Evolutionary conservation across 2,888 invertebrate genomes (phyloP).

Genomic region (Empis livida): DNA sequence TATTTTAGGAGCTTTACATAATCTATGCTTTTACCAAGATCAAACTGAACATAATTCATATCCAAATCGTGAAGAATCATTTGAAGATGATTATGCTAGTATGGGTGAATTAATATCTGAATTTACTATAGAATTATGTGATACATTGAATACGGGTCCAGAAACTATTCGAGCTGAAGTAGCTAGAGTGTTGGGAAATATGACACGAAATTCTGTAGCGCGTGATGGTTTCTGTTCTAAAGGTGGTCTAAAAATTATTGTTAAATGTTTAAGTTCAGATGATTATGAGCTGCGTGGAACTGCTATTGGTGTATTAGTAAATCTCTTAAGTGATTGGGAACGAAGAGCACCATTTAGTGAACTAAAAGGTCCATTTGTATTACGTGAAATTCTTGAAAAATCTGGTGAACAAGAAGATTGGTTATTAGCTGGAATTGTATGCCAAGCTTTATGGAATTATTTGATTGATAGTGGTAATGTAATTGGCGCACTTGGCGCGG

Average conservation of each 20-base stretch:
- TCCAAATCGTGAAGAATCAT: constrained; percentile 12
- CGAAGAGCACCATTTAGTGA: constrained; percentile 42
- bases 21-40: constrained; percentile 60
- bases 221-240: constrained; percentile 52
- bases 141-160: constrained; percentile 22
- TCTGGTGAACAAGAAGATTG: constrained; percentile 49
- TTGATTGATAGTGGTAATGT: constrained; percentile 42
- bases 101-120: constrained; percentile 25
- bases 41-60: constrained; percentile 19
- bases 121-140: constrained; percentile 23
- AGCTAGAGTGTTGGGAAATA: constrained; percentile 68
- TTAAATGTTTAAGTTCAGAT: constrained; percentile 44
- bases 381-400: constrained; percentile 42
- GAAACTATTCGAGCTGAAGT: constrained; percentile 46
- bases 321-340: constrained; percentile 51
- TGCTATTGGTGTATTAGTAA: constrained; percentile 70
- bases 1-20: constrained; percentile 69
- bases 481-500: constrained; percentile 37
- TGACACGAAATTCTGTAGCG: constrained; percentile 56
- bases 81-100: constrained; percentile 19
- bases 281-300: constrained; percentile 59
- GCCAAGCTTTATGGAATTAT: constrained; percentile 63
- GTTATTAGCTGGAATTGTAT: constrained; percentile 56
- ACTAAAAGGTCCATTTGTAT: constrained; percentile 38
- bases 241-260: constrained; percentile 47